Evolutionary conservation across 1,140 invertebrate genomes (phyloP).

Genomic region (Halotydeus destructor): DNA sequence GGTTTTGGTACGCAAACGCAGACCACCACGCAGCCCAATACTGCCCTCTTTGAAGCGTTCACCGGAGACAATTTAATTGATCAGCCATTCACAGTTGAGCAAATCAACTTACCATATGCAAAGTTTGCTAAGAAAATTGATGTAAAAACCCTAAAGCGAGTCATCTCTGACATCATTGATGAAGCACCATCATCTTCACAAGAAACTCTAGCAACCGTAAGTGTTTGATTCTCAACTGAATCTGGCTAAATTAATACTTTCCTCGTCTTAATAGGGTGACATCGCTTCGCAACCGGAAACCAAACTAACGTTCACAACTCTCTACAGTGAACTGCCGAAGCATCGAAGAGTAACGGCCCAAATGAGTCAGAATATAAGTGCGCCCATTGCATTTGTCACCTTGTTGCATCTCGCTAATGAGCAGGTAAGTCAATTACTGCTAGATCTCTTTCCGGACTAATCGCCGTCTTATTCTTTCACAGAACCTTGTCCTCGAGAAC

Average conservation of each 20-base stretch:
- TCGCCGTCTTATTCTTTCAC: too few relatives aligned
- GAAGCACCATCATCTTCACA: background rate
- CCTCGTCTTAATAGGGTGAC: background rate
- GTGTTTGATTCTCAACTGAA: background rate
- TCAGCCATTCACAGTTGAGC: slow-evolving; percentile 34
- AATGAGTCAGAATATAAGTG: slow-evolving; percentile 45
- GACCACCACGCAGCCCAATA: too few relatives aligned
- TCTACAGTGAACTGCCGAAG: slow-evolving; percentile 38
- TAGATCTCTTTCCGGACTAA: too few relatives aligned
- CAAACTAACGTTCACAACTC: slow-evolving; percentile 25
- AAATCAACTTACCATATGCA: slow-evolving; percentile 46
- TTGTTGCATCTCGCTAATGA: slow-evolving; percentile 59
- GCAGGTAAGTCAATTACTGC: too few relatives aligned
- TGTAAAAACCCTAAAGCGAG: slow-evolving; percentile 47
- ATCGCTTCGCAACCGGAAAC: background rate
- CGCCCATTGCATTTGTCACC: slow-evolving; percentile 48
- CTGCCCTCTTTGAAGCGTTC: slow-evolving; percentile 21
- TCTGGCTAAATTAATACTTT: background rate
- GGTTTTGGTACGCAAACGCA: too few relatives aligned
- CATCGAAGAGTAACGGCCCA: slow-evolving; percentile 32
- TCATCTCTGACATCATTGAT: slow-evolving; percentile 37
- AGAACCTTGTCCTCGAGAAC: too few relatives aligned
- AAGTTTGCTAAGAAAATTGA: slow-evolving; percentile 54
- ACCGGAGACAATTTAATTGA: slow-evolving; percentile 33
- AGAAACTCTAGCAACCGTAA: background rate